Base-by-base conservation (phyloP, 2,888 invertebrate species). In the Atethmia centrago region DNA sequence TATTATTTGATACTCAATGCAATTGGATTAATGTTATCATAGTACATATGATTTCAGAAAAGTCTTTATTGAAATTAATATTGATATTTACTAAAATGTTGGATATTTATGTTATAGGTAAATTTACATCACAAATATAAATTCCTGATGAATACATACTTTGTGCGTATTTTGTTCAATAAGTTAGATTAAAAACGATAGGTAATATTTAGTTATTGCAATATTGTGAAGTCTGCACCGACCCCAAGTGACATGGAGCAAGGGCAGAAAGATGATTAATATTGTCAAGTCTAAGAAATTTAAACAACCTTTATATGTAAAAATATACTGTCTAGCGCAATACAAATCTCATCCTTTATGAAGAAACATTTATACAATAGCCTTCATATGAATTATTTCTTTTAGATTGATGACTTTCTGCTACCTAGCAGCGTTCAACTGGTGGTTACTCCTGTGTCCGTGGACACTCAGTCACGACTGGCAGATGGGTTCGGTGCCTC, bases 401-500 rank as follows among this genome's bases (percentile, higher is more conserved):
- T 79, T 7, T 96, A 98, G 98, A 92, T 95, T 98, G 88, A 95
- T 98, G 93, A 98, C 98, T 1, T 98, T 98, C 94, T 97, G 97
- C 91, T 98, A 98, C 94, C 94, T 98, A 90, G 97, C 98, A 19
- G 97, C 97, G 21, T 97, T 98, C 95, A 98, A 98, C 95, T 97
- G 97, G 95, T 98, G 98, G 98, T 93, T 98, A 77, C 94, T 98
- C 21, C 93, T 98, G 56, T 98, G 97, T 84, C 98, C 98, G 0
- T 97, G 97, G 87, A 97, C 97, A 0, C 95, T 98, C 67, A 98
- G 98, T 86, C 98, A 98, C 91, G 98, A 98, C 92, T 98, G 98
- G 98, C 98, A 98, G 94, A 98, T 98, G 97, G 98, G 98, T 8
- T 98, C 98, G 19, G 97, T 98, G 82, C 98, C 98, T n/a, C 95